Conservation (phyloP, 1,140 invertebrate species). For the Leptopilina boulardi region DNA sequence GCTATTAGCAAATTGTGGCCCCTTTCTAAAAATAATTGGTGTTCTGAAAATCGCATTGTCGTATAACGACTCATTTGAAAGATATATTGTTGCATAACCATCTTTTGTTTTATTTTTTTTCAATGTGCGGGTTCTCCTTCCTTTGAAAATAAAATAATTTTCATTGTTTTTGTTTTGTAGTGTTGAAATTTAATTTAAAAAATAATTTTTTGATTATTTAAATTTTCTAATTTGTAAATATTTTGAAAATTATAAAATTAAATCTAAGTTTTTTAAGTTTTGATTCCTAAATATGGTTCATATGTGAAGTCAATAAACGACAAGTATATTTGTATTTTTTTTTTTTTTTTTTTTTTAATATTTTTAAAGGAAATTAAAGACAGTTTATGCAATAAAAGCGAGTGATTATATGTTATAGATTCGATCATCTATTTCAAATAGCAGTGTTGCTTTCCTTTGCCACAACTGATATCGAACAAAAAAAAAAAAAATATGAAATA, state of each 20-base stretch:
- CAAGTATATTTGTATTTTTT: background rate
- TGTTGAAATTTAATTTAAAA: too few relatives aligned
- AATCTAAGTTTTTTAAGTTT: too few relatives aligned
- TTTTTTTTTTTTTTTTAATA: background rate
- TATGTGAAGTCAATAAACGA: background rate
- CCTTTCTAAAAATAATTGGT: slow-evolving; percentile 59
- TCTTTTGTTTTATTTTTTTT: slow-evolving; percentile 10
- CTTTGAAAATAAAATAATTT: background rate
- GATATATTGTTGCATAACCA: background rate
- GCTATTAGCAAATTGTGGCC: slow-evolving; percentile 46
- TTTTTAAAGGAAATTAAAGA: background rate
- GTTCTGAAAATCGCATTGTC: slow-evolving; percentile 48
- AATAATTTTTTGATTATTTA: too few relatives aligned
- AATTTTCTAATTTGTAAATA: too few relatives aligned
- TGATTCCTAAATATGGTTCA: too few relatives aligned
- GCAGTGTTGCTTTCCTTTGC: background rate
- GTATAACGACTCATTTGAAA: slow-evolving; percentile 42
- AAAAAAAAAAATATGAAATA: too few relatives aligned
- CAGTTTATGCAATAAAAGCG: background rate
- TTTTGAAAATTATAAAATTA: too few relatives aligned
- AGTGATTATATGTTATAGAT: background rate
- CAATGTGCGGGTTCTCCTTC: slow-evolving; percentile 12
- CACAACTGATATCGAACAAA: too few relatives aligned
- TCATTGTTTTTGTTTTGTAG: background rate
- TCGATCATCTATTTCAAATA: background rate